Evolutionary conservation across 2,888 invertebrate species (phyloP), one percentile per base, ranked within the genome.

Genomic region (Acanthopleura granulata): DNA sequence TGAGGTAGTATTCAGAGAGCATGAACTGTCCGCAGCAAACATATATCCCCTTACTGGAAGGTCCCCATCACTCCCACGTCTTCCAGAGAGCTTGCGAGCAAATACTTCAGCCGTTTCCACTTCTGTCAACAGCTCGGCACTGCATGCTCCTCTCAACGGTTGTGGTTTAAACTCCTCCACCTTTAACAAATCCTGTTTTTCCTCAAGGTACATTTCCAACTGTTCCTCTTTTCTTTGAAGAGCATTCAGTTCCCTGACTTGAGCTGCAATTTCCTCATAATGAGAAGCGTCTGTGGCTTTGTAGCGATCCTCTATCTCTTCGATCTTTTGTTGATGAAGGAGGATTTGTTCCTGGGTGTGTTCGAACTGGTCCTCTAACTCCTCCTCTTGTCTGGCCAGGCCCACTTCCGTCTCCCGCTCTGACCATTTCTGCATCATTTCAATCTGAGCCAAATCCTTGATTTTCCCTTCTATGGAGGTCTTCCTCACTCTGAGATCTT

Each of bases 141-240:
- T 87, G 72, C 79, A 78, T 15, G 85, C 85, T 25, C 80, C 77
- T 16, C 85, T 80, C 1, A 86, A 78, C 22, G 82, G 84, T 1
- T 79, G 77, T 14, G 86, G 86, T 22, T 75, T 76, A 50, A 81
- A 83, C 15, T 77, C 62, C 12, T 76, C 74, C 0, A 87, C 86
- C 57, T 80, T 81, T 57, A 81, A 74, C 50, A 87, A 75, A 57
- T 85, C 86, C 73, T 84, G 78, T 71, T 85, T 86, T 78, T 87
- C 86, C 76, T 85, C 84, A 61, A 87, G 80, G 72, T 85, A 87
- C 18, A 83, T 77, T 73, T 86, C 83, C 57, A 87, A 75, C 77
- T 85, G 84, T 61, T 84, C 81, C 72, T 84, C 81, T 62, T 84
- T 79, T 22, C 78, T 76, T 51, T 81, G 76, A 1, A 86, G 80